Evolutionary conservation across 1,140 invertebrate genomes (phyloP), one percentile per base, ranked within the genome.

Genomic region (Choristoneura fumiferana): DNA sequence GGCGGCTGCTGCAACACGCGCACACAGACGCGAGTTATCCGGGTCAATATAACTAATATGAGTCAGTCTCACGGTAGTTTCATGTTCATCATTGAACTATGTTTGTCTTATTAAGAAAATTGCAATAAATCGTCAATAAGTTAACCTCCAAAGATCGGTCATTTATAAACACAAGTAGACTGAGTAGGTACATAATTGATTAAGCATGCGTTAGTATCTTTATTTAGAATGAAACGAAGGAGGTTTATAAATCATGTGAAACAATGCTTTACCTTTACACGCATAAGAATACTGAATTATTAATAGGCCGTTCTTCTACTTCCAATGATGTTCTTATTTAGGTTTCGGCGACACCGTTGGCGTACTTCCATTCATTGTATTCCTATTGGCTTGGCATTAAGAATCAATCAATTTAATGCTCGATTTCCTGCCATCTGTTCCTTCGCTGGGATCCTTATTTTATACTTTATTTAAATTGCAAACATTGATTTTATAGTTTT

Each of bases 371-470:
- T 57, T 60, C 49, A 60, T 36, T 55, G 54, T 57, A 17, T 35
- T 56, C 40, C 18, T 15, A 53, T 56, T 58, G 63, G 58, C 63
- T 56, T 58, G 63, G 58, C 59, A 61, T 65, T 55, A 58, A 43
- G 56, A 58, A 61, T 60, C 58, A 54, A 65, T 65, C 59, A 67
- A 58, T 57, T 59, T 58, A 45, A 58, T 63, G 58, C 58, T 60
- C 52, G 43, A 63, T 57, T 57, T 54, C 54, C 34, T 54, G 34
- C 22, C 35, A 37, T 22, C 52, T 39, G 18, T 62, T 57, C 12
- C 18, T 49, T n/a, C 1, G 22, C 22, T 5, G 14, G 12, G 9
- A 52, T 36, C 54, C 22, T 34, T 53, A 54, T 55, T 60, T 60
- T 57, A 22, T 57, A 52, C 33, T 55, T 38, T 17, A 38, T 58